These are phyloP conservation scores for Machimus atricapillus DNA, from an alignment of 2,888 invertebrate species.

Conservation along the genomic window DNA sequence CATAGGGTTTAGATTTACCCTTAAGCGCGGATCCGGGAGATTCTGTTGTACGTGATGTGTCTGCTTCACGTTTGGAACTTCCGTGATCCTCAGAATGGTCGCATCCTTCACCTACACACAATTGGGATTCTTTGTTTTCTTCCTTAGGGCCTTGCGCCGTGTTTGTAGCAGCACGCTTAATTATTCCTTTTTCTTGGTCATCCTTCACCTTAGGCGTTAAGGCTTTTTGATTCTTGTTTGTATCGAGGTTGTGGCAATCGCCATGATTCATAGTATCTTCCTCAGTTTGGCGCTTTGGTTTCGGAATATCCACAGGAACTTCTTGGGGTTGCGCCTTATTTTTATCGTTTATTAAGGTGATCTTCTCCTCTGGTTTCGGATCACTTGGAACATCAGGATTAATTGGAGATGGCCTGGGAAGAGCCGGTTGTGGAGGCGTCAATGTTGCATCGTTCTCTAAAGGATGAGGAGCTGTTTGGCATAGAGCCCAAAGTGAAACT, in stretches of 20 bases:
- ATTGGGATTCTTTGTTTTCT: neutral
- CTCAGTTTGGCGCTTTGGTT: neutral
- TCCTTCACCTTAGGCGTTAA: neutral
- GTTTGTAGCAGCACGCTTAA: neutral
- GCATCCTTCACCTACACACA: neutral
- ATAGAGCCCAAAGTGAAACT: neutral
- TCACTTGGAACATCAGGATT: constrained; percentile 54
- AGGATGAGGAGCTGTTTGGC: neutral
- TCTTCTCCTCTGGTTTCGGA: constrained; percentile 53
- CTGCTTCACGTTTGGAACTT: neutral
- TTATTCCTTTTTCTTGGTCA: neutral
- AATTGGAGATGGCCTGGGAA: constrained; percentile 54
- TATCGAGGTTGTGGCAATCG: neutral
- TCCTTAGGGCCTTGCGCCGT: neutral
- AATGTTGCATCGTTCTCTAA: neutral
- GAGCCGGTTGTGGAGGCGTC: neutral
- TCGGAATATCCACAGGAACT: neutral
- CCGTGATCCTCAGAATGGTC: neutral
- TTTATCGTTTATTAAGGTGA: constrained; percentile 49
- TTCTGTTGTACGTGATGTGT: neutral
- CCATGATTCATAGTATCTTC: neutral
- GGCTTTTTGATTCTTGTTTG: neutral
- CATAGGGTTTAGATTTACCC: neutral
- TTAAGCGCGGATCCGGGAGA: neutral
- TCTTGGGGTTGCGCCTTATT: neutral